Evolutionary conservation across 2,888 invertebrate genomes (phyloP), one percentile per base, ranked within the genome.

Genomic region (Liopterus haemorrhoidalis): DNA sequence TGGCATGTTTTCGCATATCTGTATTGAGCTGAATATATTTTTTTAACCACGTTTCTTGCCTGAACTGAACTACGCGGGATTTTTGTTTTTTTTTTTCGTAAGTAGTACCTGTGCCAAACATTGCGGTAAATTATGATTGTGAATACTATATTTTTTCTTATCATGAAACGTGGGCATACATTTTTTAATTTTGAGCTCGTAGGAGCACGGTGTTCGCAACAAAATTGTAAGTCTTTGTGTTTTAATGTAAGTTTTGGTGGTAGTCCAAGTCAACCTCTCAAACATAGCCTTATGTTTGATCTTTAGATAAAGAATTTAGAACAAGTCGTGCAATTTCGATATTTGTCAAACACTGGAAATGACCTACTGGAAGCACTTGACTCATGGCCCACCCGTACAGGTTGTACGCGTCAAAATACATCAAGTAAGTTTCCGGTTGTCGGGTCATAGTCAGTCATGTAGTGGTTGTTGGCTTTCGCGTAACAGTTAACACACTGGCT

Each of bases 231-330:
- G 44, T 59, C 59, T 46, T 56, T 61, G 37, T 63, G 64, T 8
- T 15, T 9, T 57, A 52, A 39, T 66, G 62, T 16, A 64, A 48
- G n/a, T n/a, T n/a, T n/a, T n/a, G n/a, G n/a, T n/a, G n/a, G n/a
- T n/a, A n/a, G n/a, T n/a, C 57, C 15, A 66, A 44, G 41, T 66
- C 60, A 12, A 66, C 60, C 46, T 62, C 62, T 0, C 62, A 37
- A 21, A 62, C 54, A 39, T 61, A 63, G 5, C 57, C 59, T 16
- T 22, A 48, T 20, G 39, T 45, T 24, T 18, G 24, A 21, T 49
- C 41, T 8, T 46, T 41, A 3, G 36, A 11, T 11, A 41, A 28
- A 16, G 33, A 24, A 4, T 22, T 37, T 5, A 46, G 20, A 15
- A 49, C 40, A 6, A 47, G 35, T 21, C 35, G 28, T n/a, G n/a